These are phyloP conservation scores for Drosophila sulfurigaster DNA, from an alignment of 1,140 invertebrate genomes.

Conservation along the genomic window DNA sequence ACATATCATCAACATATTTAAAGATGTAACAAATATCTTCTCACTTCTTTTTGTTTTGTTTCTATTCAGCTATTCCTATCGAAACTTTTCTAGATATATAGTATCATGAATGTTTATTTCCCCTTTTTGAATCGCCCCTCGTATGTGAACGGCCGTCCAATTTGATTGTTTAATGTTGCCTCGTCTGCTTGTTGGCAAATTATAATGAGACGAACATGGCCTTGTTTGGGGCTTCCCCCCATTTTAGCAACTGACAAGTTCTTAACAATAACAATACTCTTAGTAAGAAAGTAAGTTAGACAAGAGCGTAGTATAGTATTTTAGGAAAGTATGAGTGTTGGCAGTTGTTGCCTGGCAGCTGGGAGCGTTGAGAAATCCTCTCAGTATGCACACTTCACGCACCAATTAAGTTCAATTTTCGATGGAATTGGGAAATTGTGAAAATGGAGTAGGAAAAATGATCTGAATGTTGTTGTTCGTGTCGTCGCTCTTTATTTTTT, in stretches of 20 bases:
- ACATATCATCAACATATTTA: too few species aligned
- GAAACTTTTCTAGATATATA: too few species aligned
- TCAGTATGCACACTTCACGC: slow-evolving; percentile 67
- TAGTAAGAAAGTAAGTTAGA: not conserved
- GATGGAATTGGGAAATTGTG: slow-evolving; percentile 51
- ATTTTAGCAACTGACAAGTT: slow-evolving; percentile 40
- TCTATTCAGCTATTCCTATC: too few species aligned
- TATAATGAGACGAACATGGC: slow-evolving; percentile 58
- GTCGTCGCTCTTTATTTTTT: too few species aligned
- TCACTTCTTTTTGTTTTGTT: too few species aligned
- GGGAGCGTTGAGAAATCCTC: slow-evolving; percentile 61
- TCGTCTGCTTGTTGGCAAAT: slow-evolving; percentile 55
- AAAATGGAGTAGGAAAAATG: slow-evolving; percentile 4
- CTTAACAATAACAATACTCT: slow-evolving; percentile 13
- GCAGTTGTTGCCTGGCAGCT: slow-evolving; percentile 64
- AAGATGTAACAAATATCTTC: too few species aligned
- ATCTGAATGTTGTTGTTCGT: slow-evolving; percentile 1
- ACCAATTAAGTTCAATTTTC: slow-evolving; percentile 80
- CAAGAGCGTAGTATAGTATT: not conserved
- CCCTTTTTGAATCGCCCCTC: not conserved
- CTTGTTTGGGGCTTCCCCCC: not conserved
- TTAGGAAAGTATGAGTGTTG: not conserved
- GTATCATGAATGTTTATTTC: not conserved
- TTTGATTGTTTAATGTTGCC: slow-evolving; percentile 48
- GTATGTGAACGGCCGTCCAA: slow-evolving; percentile 37